Conservation (phyloP, 2,113 vertebrate species). For the Hippocampus barbouri region DNA sequence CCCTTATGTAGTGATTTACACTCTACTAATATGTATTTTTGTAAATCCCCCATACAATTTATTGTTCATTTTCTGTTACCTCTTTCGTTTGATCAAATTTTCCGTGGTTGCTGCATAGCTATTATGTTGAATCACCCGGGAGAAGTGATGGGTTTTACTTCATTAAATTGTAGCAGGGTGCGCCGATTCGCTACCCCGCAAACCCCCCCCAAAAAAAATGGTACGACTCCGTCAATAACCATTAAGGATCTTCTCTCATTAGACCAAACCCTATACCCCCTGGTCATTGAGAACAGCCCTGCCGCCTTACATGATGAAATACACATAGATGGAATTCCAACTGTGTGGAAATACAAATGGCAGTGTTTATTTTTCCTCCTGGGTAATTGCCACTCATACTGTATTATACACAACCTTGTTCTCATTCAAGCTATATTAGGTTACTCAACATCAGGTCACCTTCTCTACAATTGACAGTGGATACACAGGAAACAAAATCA, state of each 20-base stretch:
- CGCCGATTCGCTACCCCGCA: conserved; percentile 16
- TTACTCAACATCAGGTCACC: conserved; percentile 49
- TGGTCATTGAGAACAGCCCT: conserved; percentile 41
- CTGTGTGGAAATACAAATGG: conserved; percentile 60
- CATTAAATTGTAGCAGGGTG: conserved; percentile 53
- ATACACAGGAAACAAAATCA: neutral
- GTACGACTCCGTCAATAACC: conserved; percentile 61
- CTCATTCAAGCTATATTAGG: conserved; percentile 48
- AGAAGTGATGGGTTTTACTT: conserved; percentile 54
- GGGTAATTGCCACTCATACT: conserved; percentile 29
- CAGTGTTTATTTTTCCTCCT: conserved; percentile 38
- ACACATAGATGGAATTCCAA: conserved; percentile 30
- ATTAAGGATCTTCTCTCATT: conserved; percentile 67
- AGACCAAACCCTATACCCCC: conserved; percentile 46
- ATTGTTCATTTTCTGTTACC: neutral
- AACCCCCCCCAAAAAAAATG: conserved; percentile 13
- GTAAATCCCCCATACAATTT: conserved; percentile 9
- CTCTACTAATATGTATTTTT: neutral
- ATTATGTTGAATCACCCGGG: conserved; percentile 50
- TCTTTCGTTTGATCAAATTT: conserved; percentile 20
- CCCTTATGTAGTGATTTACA: neutral
- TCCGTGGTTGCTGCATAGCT: conserved; percentile 17
- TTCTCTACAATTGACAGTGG: conserved; percentile 21
- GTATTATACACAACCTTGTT: conserved; percentile 36
- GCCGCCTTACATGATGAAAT: conserved; percentile 45